Percentiles rank a stretch among this genome's conserved stretches.
These are phyloP conservation scores for Amaurobius ferox DNA, from an alignment of 2,888 invertebrate species.

Conservation along the genomic window DNA sequence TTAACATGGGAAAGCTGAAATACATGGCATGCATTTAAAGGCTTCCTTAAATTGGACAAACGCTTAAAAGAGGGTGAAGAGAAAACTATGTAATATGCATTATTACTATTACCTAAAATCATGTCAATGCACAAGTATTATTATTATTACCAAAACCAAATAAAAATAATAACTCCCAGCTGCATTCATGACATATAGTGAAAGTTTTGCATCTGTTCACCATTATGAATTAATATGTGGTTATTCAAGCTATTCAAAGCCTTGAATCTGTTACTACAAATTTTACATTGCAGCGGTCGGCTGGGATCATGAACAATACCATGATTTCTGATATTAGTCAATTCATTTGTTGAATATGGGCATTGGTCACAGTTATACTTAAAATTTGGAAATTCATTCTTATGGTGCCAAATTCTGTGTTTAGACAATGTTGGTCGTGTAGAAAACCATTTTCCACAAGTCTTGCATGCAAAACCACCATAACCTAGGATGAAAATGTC, in stretches of 20 bases:
- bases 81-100: too few relatives aligned
- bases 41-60: too few relatives aligned
- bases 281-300: slow-evolving; percentile 23
- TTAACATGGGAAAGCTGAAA: too few relatives aligned
- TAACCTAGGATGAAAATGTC: too few relatives aligned
- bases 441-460: slow-evolving; percentile 51
- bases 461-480: slow-evolving; percentile 34
- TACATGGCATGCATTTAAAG: too few relatives aligned
- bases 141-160: too few relatives aligned
- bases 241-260: slow-evolving; percentile 32
- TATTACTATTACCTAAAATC: too few relatives aligned
- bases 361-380: slow-evolving; percentile 29
- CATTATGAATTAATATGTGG: slow-evolving; percentile 44
- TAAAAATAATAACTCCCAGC: too few relatives aligned
- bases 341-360: slow-evolving; percentile 60
- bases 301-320: slow-evolving; percentile 29
- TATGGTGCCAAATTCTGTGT: slow-evolving; percentile 56
- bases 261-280: slow-evolving; percentile 56
- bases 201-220: slow-evolving; percentile 30
- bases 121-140: too few relatives aligned
- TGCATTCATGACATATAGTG: neutral
- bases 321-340: slow-evolving; percentile 50
- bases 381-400: slow-evolving; percentile 17
- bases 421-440: slow-evolving; percentile 35
- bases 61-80: too few relatives aligned